Evolutionary conservation across 2,888 invertebrate species (phyloP), one percentile per base, ranked within the genome.

Genomic region (Drosophila aldrichi): DNA sequence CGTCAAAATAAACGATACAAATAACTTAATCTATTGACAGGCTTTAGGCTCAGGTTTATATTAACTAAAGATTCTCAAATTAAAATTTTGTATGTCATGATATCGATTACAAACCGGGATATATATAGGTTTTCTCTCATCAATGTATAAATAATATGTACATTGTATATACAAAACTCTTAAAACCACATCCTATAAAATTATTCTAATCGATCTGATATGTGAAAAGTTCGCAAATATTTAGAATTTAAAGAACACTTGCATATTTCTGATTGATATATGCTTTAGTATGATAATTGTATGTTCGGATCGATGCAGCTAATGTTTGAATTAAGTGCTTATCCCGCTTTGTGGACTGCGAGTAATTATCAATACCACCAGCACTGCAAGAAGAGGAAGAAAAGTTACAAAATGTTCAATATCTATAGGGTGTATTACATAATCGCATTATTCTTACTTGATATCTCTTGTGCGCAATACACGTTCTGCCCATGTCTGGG

Each of bases 401-500:
- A n/a, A n/a, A 5, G 20, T 32, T 7, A 2, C 9, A 0, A 14
- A 4, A 20, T 34, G 9, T 46, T 0, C 1, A 18, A 20, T 40
- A 25, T 25, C 7, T 40, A 54, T n/a, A 34, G 18, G 0, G 2
- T 34, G 2, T 16, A 9, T 52, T 52, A 10, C 38, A 16, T 25
- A 32, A 63, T 44, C 2, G 3, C 14, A 32, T 3, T 40, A 16
- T 34, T 32, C 72, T 64, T 74, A 93, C 93, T 91, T 91, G 79
- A 73, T 87, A 70, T 82, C 79, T 93, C 96, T 96, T 12, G 96
- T 96, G 79, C 97, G 94, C 69, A 97, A 94, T 44, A 95, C 96
- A 62, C 97, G 95, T 92, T 97, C 97, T 55, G 96, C 96, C 97
- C 97, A 97, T 36, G 97, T 97, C 93, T 97, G 96, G 18, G 97